These are phyloP conservation scores for Dryoscopus gambensis DNA, from an alignment of 2,113 vertebrate genomes.

Conservation along the genomic window DNA sequence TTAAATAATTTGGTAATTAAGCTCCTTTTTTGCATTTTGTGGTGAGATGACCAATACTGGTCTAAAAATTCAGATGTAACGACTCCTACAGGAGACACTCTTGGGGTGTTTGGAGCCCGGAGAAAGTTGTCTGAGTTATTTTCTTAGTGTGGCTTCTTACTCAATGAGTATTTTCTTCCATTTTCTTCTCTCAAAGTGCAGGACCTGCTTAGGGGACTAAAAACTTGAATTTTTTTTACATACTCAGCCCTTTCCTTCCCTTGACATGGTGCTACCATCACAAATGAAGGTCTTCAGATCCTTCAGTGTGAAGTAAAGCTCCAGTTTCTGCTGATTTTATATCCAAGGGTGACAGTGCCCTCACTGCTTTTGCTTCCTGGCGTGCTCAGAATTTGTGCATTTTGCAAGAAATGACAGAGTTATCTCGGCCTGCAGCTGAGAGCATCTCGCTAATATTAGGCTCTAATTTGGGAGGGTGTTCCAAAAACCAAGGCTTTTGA, in stretches of 20 bases:
- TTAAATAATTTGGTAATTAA: not conserved
- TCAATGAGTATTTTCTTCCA: not conserved
- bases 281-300: not conserved
- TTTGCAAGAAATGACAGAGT: not conserved
- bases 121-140: not conserved
- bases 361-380: not conserved
- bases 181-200: not conserved
- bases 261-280: not conserved
- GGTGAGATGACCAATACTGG: not conserved
- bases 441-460: not conserved
- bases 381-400: not conserved
- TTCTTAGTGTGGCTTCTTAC: not conserved
- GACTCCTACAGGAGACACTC: not conserved
- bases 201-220: not conserved
- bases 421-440: not conserved
- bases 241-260: not conserved
- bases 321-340: not conserved
- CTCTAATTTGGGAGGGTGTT: not conserved
- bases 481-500: not conserved
- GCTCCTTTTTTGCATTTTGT: not conserved
- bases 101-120: not conserved
- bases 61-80: not conserved
- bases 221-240: not conserved
- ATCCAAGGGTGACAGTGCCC: not conserved
- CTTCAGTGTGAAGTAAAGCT: not conserved